Evolutionary conservation across 2,888 invertebrate genomes (phyloP).

Genomic region (Barypeithes pellucidus): DNA sequence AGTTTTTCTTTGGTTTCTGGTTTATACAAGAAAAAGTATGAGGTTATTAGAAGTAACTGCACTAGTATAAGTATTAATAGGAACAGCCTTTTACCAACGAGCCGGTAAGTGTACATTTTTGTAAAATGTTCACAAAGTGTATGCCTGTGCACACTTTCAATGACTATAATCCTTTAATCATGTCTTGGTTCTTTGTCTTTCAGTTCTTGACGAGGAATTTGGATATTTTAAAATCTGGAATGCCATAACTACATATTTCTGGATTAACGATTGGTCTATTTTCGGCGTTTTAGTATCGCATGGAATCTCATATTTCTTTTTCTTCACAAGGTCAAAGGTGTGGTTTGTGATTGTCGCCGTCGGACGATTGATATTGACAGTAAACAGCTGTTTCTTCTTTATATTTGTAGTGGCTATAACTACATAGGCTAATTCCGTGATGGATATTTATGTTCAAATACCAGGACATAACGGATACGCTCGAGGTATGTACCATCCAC

Average conservation of each 20-base stretch:
- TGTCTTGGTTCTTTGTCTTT: background rate
- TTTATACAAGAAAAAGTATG: constrained; percentile 43
- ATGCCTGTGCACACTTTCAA: background rate
- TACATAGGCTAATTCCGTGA: too few species aligned
- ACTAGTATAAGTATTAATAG: constrained; percentile 34
- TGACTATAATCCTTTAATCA: background rate
- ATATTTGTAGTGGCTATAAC: background rate
- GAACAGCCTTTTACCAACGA: constrained; percentile 24
- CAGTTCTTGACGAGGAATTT: background rate
- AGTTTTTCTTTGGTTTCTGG: constrained; percentile 41
- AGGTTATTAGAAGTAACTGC: constrained; percentile 42
- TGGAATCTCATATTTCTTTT: constrained; percentile 6
- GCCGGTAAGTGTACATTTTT: constrained; percentile 41
- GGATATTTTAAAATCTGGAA: background rate
- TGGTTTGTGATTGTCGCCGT: too few species aligned
- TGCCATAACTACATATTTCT: background rate
- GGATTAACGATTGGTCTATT: constrained; percentile 35
- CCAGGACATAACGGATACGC: too few species aligned
- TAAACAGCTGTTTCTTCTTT: constrained; percentile 21
- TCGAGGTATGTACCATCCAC: too few species aligned
- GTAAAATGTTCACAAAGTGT: background rate
- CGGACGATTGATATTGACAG: background rate
- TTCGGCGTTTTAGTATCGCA: constrained; percentile 18
- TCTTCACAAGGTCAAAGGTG: constrained; percentile 10
- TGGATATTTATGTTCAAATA: too few species aligned